Evolutionary conservation across 2,113 vertebrate species (phyloP).

Genomic region (Rattus rattus): DNA sequence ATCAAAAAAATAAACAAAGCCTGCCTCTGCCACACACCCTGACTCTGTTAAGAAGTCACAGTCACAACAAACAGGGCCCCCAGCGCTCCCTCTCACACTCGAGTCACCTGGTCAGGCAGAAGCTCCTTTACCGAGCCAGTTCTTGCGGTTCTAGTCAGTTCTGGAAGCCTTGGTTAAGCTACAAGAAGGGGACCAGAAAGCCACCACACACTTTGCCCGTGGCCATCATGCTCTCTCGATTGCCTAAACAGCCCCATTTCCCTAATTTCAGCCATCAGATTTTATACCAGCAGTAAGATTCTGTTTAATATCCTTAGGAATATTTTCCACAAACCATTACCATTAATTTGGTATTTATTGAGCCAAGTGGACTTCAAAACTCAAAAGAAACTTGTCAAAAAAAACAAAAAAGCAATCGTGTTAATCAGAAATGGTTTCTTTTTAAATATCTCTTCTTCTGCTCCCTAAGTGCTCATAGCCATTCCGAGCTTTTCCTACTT

Average conservation of each 20-base stretch:
- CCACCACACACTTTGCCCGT: neutral
- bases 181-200: neutral
- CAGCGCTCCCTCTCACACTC: fast-evolving
- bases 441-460: neutral
- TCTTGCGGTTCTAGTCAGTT: neutral
- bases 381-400: slow-evolving; percentile 3
- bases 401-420: neutral
- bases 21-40: neutral
- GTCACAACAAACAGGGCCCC: neutral
- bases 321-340: slow-evolving; percentile 34
- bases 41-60: neutral
- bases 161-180: neutral
- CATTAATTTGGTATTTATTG: slow-evolving; percentile 31
- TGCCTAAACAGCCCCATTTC: neutral
- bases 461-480: neutral
- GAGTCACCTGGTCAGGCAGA: neutral
- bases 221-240: neutral
- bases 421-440: slow-evolving; percentile 6
- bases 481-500: neutral
- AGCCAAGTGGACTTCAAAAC: neutral
- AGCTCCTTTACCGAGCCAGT: neutral
- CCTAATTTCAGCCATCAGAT: slow-evolving; percentile 22
- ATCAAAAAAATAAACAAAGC: slow-evolving; percentile 40
- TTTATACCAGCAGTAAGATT: slow-evolving; percentile 35
- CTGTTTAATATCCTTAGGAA: slow-evolving; percentile 14